Evolutionary conservation across 2,113 vertebrate genomes (phyloP).

Genomic region (Microcebus murinus): DNA sequence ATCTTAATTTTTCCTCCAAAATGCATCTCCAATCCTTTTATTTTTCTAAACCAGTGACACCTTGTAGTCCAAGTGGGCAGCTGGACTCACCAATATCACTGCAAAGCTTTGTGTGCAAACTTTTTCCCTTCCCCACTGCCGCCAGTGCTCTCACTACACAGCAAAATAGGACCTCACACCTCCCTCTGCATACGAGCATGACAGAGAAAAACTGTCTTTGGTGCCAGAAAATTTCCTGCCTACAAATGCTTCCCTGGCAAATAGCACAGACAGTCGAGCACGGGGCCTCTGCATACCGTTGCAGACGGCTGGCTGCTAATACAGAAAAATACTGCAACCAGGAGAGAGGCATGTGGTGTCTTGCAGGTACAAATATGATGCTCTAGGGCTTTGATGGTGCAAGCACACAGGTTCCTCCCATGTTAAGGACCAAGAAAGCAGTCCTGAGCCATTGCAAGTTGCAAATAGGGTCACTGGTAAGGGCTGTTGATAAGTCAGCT

Average conservation of each 20-base stretch:
- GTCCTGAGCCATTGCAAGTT: neutral
- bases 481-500: neutral
- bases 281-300: neutral
- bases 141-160: neutral
- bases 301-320: neutral
- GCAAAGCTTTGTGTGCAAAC: neutral
- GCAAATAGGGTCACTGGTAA: accelerated
- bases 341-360: accelerated
- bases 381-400: no score
- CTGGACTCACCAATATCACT: neutral
- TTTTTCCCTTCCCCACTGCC: no score
- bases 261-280: no score
- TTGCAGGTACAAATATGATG: accelerated
- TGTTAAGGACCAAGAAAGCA: no score
- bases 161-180: no score
- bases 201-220: no score
- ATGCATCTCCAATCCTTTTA: neutral
- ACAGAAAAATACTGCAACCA: neutral
- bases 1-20: neutral
- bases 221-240: neutral
- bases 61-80: neutral
- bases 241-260: accelerated
- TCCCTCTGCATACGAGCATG: accelerated
- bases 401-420: accelerated
- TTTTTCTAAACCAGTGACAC: neutral